These are phyloP conservation scores for Fistularia tabacaria DNA, from an alignment of 2,797 vertebrate species.

Conservation along the genomic window DNA sequence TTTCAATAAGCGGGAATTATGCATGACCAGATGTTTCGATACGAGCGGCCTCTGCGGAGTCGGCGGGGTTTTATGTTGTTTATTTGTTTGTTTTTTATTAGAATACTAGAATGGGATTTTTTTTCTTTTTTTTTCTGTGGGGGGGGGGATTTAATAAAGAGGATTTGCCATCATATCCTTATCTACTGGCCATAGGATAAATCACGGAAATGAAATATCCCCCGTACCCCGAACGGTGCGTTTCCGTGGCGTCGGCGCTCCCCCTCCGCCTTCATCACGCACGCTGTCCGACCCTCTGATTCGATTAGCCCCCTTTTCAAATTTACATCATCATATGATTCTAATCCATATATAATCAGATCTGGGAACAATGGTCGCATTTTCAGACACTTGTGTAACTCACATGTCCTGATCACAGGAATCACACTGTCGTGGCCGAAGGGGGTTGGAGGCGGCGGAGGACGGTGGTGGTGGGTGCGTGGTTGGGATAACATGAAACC, in stretches of 20 bases:
- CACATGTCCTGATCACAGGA: constrained; percentile 28
- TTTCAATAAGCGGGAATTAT: constrained; percentile 74
- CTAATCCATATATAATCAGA: constrained; percentile 17
- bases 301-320: constrained; percentile 12
- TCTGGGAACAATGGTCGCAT: constrained; percentile 24
- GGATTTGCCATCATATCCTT: constrained; percentile 40
- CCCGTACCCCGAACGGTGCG: constrained; percentile 2
- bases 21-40: constrained; percentile 73
- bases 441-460: background rate
- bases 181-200: constrained; percentile 38
- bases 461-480: too few species aligned
- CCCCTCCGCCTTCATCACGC: constrained; percentile 13
- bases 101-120: constrained; percentile 39
- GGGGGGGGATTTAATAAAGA: constrained; percentile 32
- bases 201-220: constrained; percentile 16
- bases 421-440: constrained; percentile 21
- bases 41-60: constrained; percentile 42
- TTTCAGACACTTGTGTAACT: constrained; percentile 33
- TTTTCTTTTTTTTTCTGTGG: too few species aligned
- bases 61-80: constrained; percentile 1
- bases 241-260: too few species aligned
- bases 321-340: constrained; percentile 24
- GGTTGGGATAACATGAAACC: too few species aligned
- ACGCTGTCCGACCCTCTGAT: constrained; percentile 1
- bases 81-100: constrained; percentile 15